phyloP scores from a whole-genome alignment of 1,140 invertebrate species.

The Ips nitidus region DNA sequence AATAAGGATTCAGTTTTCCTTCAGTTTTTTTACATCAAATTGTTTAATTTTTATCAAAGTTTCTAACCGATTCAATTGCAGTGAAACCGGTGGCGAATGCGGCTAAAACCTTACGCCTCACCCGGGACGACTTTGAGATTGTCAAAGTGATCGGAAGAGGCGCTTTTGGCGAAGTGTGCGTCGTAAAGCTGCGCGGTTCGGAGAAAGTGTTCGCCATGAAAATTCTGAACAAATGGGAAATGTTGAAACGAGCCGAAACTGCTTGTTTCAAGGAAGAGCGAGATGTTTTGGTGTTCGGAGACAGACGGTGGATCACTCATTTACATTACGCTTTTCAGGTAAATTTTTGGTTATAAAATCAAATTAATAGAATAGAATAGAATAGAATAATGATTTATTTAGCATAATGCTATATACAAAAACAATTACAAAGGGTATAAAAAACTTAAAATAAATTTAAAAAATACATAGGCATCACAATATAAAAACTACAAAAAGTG shows the following conservation, averaged over 20 bases:
- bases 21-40: too few relatives aligned
- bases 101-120: too few relatives aligned
- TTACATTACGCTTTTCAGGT: conserved; percentile 99
- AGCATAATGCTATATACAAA: too few relatives aligned
- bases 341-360: conserved; percentile 7
- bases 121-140: conserved; percentile 96
- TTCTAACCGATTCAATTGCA: conserved; percentile 53
- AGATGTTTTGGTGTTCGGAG: conserved; percentile 96
- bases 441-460: too few relatives aligned
- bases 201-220: conserved; percentile 98
- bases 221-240: conserved; percentile 99
- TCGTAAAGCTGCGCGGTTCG: conserved; percentile 85
- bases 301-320: conserved; percentile 98
- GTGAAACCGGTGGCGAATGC: too few relatives aligned
- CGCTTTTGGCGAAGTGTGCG: conserved; percentile 98
- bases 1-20: too few relatives aligned
- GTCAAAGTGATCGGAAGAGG: conserved; percentile 98
- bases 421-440: too few relatives aligned
- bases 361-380: too few relatives aligned
- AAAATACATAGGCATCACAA: too few relatives aligned
- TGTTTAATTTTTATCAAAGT: too few relatives aligned
- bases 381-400: too few relatives aligned
- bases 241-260: conserved; percentile 95
- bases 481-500: too few relatives aligned
- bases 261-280: conserved; percentile 95